These are phyloP conservation scores for Hypomesus transpacificus DNA, from an alignment of 2,113 vertebrate genomes.

Conservation along the genomic window DNA sequence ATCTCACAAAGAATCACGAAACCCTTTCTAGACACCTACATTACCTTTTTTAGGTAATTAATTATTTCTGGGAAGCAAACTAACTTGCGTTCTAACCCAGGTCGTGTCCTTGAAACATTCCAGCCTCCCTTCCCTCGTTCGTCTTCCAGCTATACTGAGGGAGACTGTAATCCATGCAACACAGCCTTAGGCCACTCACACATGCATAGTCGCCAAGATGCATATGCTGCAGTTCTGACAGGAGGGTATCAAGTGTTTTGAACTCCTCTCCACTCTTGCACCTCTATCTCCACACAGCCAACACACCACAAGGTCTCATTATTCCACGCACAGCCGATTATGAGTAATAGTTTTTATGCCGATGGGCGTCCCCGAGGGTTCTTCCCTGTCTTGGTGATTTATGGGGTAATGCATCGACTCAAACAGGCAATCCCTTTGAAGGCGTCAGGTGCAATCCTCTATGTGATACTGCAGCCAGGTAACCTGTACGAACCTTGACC, in stretches of 20 bases:
- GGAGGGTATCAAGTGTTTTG: background rate
- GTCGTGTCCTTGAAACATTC: background rate
- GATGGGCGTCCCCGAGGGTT: slow-evolving; percentile 6
- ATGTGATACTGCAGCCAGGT: background rate
- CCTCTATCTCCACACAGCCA: background rate
- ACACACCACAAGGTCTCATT: slow-evolving; percentile 1
- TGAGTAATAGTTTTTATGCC: slow-evolving; percentile 15
- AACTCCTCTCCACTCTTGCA: background rate
- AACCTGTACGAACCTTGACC: background rate
- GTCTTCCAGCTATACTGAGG: background rate
- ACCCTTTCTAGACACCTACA: no score
- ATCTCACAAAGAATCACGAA: background rate
- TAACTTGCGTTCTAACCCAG: background rate
- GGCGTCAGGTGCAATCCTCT: slow-evolving; percentile 2
- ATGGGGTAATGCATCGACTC: background rate
- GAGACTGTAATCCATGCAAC: background rate
- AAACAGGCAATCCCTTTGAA: background rate
- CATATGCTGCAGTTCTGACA: background rate
- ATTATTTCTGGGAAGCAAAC: no score
- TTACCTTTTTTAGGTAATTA: no score
- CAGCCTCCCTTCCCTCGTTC: background rate
- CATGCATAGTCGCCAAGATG: background rate
- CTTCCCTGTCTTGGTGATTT: slow-evolving; percentile 22
- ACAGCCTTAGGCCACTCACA: background rate
- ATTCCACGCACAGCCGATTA: background rate